These are phyloP conservation scores for Limnephilus rhombicus DNA, from an alignment of 2,888 invertebrate species.

Conservation along the genomic window DNA sequence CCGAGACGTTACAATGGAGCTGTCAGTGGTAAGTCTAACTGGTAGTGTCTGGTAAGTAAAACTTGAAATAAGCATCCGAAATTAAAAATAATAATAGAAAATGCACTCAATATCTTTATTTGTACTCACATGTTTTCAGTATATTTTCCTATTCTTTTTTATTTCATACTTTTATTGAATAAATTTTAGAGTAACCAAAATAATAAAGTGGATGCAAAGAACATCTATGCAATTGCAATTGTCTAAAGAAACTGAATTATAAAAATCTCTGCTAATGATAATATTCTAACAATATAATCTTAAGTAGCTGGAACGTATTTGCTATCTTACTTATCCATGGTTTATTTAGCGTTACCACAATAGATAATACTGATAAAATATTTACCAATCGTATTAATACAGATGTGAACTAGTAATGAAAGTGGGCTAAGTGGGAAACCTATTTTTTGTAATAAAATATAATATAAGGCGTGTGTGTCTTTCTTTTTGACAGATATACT, in stretches of 20 bases:
- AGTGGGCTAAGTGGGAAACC: no score
- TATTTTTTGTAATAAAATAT: no score
- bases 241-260: neutral
- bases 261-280: constrained; percentile 9
- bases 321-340: constrained; percentile 17
- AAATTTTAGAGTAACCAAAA: neutral
- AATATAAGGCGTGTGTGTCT: no score
- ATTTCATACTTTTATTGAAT: neutral
- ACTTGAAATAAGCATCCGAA: neutral
- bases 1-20: neutral
- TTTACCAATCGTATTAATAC: neutral
- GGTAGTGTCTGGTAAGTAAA: no score
- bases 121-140: neutral
- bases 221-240: neutral
- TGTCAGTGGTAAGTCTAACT: neutral
- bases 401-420: neutral
- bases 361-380: constrained; percentile 29
- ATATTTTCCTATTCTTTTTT: neutral
- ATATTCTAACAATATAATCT: neutral
- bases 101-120: neutral
- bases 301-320: constrained; percentile 22
- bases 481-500: no score
- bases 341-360: neutral
- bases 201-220: neutral
- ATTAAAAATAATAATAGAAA: neutral